phyloP scores from a whole-genome alignment of 2,797 vertebrate genomes.

The Spinibarbus caldwelli region DNA sequence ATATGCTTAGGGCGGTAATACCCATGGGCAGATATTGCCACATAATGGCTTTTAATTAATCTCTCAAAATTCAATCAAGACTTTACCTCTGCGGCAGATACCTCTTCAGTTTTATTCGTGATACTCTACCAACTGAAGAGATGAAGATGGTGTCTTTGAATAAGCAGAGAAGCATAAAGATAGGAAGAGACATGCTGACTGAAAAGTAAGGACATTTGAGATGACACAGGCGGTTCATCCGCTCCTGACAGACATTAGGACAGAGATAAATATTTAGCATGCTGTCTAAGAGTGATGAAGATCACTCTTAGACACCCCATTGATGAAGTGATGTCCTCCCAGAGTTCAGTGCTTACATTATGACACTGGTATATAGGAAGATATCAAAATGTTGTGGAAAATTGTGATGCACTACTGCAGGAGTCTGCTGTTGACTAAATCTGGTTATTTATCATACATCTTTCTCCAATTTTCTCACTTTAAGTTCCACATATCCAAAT shows the following conservation, averaged over 20 bases:
- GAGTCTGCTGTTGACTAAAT: neutral
- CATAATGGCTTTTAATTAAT: constrained; percentile 77
- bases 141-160: constrained; percentile 11
- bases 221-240: constrained; percentile 1
- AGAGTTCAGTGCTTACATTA: constrained; percentile 23
- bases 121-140: constrained; percentile 14
- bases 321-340: too few relatives aligned
- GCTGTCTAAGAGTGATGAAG: constrained; percentile 26
- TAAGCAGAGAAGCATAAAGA: constrained; percentile 11
- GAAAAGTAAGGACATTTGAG: constrained; percentile 28
- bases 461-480: neutral
- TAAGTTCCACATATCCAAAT: neutral
- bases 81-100: constrained; percentile 68
- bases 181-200: neutral
- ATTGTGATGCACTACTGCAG: neutral
- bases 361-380: neutral
- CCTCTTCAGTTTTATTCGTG: constrained; percentile 53
- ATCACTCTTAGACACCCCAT: too few relatives aligned
- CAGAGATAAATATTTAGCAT: constrained; percentile 37
- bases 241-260: constrained; percentile 31
- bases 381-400: neutral
- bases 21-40: constrained; percentile 43
- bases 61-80: constrained; percentile 75
- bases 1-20: constrained; percentile 38
- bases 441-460: neutral